These are phyloP conservation scores for Dynastes hyllus DNA, from an alignment of 2,888 invertebrate genomes.

Conservation along the genomic window DNA sequence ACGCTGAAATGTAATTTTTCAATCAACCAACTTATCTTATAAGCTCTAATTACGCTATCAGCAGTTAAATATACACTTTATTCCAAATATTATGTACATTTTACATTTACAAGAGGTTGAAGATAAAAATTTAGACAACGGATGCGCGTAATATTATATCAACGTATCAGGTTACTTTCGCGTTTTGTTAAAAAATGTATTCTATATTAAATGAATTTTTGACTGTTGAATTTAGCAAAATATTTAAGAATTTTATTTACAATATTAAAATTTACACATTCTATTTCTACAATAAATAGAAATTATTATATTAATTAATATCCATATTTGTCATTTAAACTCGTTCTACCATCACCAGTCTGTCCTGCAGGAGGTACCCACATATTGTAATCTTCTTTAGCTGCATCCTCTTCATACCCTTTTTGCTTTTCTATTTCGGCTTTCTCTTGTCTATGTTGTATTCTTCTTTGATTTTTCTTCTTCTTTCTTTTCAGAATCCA, in stretches of 20 bases:
- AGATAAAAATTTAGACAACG: no score
- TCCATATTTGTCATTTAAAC: slow-evolving; percentile 84
- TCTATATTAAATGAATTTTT: no score
- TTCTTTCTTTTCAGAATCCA: slow-evolving; percentile 57
- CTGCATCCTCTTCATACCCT: slow-evolving; percentile 71
- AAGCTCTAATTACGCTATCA: no score
- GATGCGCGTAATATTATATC: no score
- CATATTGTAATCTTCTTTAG: slow-evolving; percentile 79
- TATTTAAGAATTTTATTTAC: slow-evolving; percentile 27
- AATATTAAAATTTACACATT: slow-evolving; percentile 4
- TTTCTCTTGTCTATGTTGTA: slow-evolving; percentile 64
- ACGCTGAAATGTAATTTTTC: no score
- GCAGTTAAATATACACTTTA: no score
- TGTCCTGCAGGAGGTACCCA: slow-evolving; percentile 87
- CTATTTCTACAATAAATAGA: not conserved
- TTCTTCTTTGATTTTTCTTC: slow-evolving; percentile 65
- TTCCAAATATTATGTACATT: no score
- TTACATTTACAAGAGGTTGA: no score
- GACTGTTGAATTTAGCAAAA: not conserved
- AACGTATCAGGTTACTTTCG: no score
- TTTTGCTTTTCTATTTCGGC: slow-evolving; percentile 61
- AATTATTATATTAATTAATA: slow-evolving; percentile 76
- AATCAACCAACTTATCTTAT: no score
- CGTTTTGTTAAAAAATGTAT: no score
- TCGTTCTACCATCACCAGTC: slow-evolving; percentile 84